phyloP scores from a whole-genome alignment of 2,113 vertebrate genomes.

The Riparia riparia region DNA sequence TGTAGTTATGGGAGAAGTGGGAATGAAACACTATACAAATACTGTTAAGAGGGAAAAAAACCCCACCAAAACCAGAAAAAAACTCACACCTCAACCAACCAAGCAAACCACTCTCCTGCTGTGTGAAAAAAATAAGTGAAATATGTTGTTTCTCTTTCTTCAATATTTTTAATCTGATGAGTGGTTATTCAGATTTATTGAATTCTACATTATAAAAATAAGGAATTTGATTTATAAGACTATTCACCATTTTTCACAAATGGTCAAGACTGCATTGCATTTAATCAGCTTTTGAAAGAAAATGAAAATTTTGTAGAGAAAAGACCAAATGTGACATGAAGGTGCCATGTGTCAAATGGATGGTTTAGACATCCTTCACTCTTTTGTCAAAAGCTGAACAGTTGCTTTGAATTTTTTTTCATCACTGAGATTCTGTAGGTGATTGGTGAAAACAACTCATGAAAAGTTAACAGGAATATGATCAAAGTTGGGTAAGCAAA shows the following conservation, averaged over 20 bases:
- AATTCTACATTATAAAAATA: background rate
- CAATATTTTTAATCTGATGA: background rate
- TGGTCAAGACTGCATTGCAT: background rate
- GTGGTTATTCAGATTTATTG: background rate
- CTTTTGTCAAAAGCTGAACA: slow-evolving; percentile 17
- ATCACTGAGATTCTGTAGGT: background rate
- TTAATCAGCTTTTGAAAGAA: slow-evolving; percentile 21
- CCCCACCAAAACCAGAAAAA: background rate
- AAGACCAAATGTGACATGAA: background rate
- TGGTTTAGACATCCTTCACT: slow-evolving; percentile 15
- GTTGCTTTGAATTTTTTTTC: background rate
- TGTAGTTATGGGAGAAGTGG: background rate
- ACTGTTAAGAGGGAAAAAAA: background rate
- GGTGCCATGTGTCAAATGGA: background rate
- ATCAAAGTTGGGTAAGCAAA: background rate
- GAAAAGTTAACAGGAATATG: background rate
- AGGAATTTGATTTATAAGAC: background rate
- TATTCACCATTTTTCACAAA: background rate
- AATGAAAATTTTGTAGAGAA: background rate
- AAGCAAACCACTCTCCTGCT: background rate
- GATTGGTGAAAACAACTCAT: background rate
- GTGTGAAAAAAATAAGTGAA: background rate
- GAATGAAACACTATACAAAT: background rate
- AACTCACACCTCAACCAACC: background rate
- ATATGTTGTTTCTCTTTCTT: background rate